These are phyloP conservation scores for Menura novaehollandiae DNA, from an alignment of 2,113 vertebrate species.

Conservation along the genomic window DNA sequence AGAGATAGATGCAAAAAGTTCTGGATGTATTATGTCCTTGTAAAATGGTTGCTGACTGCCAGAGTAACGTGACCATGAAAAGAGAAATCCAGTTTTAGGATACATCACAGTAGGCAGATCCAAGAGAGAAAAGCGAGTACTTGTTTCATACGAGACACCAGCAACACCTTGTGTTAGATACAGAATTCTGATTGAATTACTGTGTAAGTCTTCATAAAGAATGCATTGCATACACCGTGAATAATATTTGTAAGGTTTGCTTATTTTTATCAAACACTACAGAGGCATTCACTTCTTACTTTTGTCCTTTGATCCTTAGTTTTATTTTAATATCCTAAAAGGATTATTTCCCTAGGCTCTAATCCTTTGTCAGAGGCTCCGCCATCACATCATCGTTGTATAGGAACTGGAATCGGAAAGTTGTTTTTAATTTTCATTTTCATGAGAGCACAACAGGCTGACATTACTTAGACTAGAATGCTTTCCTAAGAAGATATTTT, in stretches of 20 bases:
- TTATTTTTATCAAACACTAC: not conserved
- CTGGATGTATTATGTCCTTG: not conserved
- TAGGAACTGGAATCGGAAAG: not conserved
- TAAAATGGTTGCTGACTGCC: not conserved
- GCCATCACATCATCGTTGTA: not conserved
- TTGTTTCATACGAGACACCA: not conserved
- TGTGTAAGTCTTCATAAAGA: not conserved
- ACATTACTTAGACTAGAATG: not conserved
- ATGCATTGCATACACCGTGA: not conserved
- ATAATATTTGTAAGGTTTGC: not conserved
- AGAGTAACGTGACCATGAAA: not conserved
- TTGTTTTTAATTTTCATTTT: not conserved
- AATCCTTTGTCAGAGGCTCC: not conserved
- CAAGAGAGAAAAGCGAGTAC: not conserved
- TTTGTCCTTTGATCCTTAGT: not conserved
- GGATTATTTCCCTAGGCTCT: not conserved
- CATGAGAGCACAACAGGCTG: not conserved
- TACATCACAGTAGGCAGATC: not conserved
- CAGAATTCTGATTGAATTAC: not conserved
- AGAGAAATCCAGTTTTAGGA: not conserved
- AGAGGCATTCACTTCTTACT: not conserved
- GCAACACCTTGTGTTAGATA: not conserved
- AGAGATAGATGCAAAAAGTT: not conserved
- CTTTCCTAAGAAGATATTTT: not conserved
- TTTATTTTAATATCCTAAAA: conserved; percentile 9